Base-by-base conservation (phyloP, 2,888 invertebrate genomes). In the Leptarthrus brevirostris region DNA sequence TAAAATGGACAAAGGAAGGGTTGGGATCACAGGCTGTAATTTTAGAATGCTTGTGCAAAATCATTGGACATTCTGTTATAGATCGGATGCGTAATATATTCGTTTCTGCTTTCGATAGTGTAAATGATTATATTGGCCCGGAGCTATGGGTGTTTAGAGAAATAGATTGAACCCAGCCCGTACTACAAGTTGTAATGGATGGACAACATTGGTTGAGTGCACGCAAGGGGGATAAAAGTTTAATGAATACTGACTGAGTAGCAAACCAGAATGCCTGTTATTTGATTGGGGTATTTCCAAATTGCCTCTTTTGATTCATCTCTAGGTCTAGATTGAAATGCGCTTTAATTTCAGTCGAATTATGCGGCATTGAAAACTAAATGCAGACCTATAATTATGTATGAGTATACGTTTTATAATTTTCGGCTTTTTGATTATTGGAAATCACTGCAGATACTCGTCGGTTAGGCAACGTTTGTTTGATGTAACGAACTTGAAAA, bases 91-190 rank as follows among this genome's bases (percentile, higher is more conserved):
- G 47, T 47, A 30, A 24, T 44, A 20, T 53, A 6, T 49, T 30
- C 36, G 16, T 47, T 6, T 44, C 36, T 47, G 66, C 47, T 49
- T 49, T 66, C 47, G 36, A 66, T 66, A 49, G 66, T 66, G 66
- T 66, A 66, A 66, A 66, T 66, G 47, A 66, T 66, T 47, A 26
- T 36, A 47, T 20, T 66, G 47, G 47, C 18, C 66, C 44, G 24
- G 16, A 44, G 24, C 24, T 5, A 26, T 12, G 8, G 10, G 22
- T 30, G 4, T 6, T 16, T 16, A 18, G 16, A 8, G 58, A 14
- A n/a, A n/a, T 18, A 8, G 10, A 16, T 16, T 30, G 34, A n/a
- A n/a, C 26, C 22, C 36, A 5, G 6, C 3, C 16, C 16, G 10
- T 30, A 61, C 22, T 61, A 40, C 20, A 36, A 61, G 30, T 61